Evolutionary conservation across 30 jellyfish, hydroid and myxozoan genomes (phyloP).

Genomic region (Haliclystus octoradiatus): DNA sequence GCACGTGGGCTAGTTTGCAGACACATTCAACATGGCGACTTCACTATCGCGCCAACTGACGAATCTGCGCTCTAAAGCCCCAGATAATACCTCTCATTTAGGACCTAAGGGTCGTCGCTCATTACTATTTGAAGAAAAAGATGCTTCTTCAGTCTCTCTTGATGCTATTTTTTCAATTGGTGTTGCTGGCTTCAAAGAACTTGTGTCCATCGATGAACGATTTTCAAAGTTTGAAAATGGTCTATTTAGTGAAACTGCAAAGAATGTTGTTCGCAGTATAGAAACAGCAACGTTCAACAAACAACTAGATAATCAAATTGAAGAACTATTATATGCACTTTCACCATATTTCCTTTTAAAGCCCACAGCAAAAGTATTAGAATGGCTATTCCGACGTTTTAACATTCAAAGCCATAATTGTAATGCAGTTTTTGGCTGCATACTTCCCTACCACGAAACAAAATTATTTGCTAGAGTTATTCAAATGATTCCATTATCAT

Average conservation of each 20-base stretch:
- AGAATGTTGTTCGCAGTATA: constrained; percentile 36
- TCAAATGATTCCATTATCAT: constrained; percentile 17
- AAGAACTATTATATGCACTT: constrained; percentile 30
- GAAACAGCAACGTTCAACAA: constrained; percentile 42
- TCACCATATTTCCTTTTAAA: constrained; percentile 69
- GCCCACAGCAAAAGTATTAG: constrained; percentile 69
- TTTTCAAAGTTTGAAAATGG: constrained; percentile 40
- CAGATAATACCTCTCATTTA: constrained; percentile 40
- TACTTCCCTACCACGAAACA: constrained; percentile 88
- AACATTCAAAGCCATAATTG: constrained; percentile 42
- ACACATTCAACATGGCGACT: constrained; percentile 29
- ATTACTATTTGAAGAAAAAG: constrained; percentile 55
- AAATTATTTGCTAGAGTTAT: constrained; percentile 59
- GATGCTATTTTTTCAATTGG: constrained; percentile 69
- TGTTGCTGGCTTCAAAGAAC: constrained; percentile 48
- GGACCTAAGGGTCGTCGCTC: constrained; percentile 35
- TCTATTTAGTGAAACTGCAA: constrained; percentile 37
- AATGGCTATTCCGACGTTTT: constrained; percentile 81
- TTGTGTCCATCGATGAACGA: constrained; percentile 37
- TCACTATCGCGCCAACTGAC: constrained; percentile 57
- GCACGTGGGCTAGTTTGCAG: too few species aligned
- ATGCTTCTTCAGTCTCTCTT: constrained; percentile 61
- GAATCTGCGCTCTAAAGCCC: constrained; percentile 40
- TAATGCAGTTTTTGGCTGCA: constrained; percentile 48
- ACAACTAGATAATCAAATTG: constrained; percentile 28